Evolutionary conservation across 1,140 invertebrate species (phyloP), one percentile per base, ranked within the genome.

Genomic region (Bathynomus jamesi): DNA sequence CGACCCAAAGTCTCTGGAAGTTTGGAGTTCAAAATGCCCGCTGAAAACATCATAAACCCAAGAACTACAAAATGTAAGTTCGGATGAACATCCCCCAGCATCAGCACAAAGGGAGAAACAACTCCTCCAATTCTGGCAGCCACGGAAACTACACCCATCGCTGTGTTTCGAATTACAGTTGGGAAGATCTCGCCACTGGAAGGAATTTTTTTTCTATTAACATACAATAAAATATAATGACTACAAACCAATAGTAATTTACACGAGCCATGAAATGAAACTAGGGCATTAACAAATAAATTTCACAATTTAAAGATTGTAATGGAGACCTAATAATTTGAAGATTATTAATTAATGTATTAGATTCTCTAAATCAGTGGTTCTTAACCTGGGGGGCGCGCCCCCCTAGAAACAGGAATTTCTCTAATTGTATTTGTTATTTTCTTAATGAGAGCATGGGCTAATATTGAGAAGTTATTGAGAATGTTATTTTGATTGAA

Each of bases 111-210:
- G 24, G 85, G 84, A 4, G 84, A 81, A 5, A 82, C 40, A 67
- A 85, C 83, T 11, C 81, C 82, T 5, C 84, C 84, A n/a, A 85
- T 63, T 28, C 84, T 73, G 10, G 83, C 83, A 53, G 79, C 78
- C n/a, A 81, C 80, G 0, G 91, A 93, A 60, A 89, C 86, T 3
- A 89, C 83, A 0, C 94, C 94, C 67, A 96, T 83, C 0, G 87
- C 93, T 0, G 91, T 91, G 79, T 91, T 93, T 68, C 92, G 83
- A 46, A 94, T 87, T 7, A 90, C 87, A 0, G 92, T 94, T 0
- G 92, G 92, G 78, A 91, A 93, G 78, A 92, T 88, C 83, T 94
- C 92, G 5, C 89, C 87, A 10, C 91, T 89, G 79, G 90, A 91
- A 60, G n/a, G 8, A 4, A 61, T 61, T 61, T 5, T 7, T 61